Percentiles rank a stretch among this genome's conserved stretches.
phyloP scores from a whole-genome alignment of 1,140 invertebrate genomes.

The Drosophila tristis region DNA sequence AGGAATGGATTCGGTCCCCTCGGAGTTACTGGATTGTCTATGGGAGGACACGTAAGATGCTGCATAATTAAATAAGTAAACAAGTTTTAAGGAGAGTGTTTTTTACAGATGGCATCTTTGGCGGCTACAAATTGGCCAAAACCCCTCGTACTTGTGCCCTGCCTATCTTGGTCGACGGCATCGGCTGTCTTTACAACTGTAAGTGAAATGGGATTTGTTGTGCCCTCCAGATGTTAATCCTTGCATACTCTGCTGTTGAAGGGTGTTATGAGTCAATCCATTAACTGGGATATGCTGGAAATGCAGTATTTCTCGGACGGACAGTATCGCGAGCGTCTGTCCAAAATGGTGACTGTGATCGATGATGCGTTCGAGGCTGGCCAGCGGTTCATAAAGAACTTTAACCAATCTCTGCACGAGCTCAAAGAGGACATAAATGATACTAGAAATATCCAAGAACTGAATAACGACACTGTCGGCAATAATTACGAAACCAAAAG shows the following conservation, averaged over 20 bases:
- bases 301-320: constrained; percentile 94
- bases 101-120: constrained; percentile 96
- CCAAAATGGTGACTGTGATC: constrained; percentile 91
- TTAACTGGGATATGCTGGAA: constrained; percentile 96
- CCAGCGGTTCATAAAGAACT: constrained; percentile 92
- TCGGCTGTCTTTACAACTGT: constrained; percentile 97
- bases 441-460: constrained; percentile 62
- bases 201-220: constrained; percentile 47
- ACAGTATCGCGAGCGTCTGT: constrained; percentile 91
- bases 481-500: constrained; percentile 33
- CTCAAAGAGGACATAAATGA: constrained; percentile 80
- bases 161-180: constrained; percentile 98
- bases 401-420: constrained; percentile 86
- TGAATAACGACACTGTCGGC: constrained; percentile 33
- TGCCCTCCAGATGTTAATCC: neutral
- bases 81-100: too few relatives aligned
- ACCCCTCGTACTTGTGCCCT: constrained; percentile 96
- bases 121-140: constrained; percentile 97
- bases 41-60: constrained; percentile 97
- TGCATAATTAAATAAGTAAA: neutral
- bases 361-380: constrained; percentile 91
- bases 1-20: constrained; percentile 94
- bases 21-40: constrained; percentile 98
- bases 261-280: constrained; percentile 97
- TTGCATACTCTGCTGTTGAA: constrained; percentile 78